Base-by-base conservation (phyloP, 2,888 invertebrate genomes). In the Athalia cordata region DNA sequence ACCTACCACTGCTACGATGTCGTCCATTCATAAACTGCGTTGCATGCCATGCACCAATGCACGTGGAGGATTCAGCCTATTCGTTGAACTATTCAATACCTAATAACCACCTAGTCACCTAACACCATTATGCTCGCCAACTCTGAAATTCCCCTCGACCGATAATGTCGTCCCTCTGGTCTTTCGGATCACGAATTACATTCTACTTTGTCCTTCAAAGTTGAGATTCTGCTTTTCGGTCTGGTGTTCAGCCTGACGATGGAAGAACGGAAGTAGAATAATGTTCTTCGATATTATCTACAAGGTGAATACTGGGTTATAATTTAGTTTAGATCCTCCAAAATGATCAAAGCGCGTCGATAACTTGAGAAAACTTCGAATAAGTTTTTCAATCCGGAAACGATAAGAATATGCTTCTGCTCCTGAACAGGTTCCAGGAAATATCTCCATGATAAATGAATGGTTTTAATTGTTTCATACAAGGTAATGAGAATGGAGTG, bases 71-170 rank as follows among this genome's bases (percentile, higher is more conserved):
- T 59, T 57, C 47, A 45, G 57, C 57, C 57, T 72, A 72, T 72
- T 59, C 45, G 59, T 72, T 72, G 13, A 47, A 47, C 72, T 47
- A 59, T 72, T 72, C 72, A 72, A 57, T 72, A 45, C 52, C 59
- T 59, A 72, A 59, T 57, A 59, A 59, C 47, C 47, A 59, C 2
- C 72, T 57, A 72, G 45, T 72, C 68, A n/a, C 59, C 59, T n/a
- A 47, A 57, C 59, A 57, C 72, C 45, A 72, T n/a, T n/a, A n/a
- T 59, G 9, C 52, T 72, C 59, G 13, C n/a, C 62, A 13, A 29
- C 8, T 8, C 29, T 13, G 47, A 6, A 55, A 55, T 29, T 29
- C 2, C 29, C 11, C 68, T 68, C 29, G 29, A 29, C 55, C 47
- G 29, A 29, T 29, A 29, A 29, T 29, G 29, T 29, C 29, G 29